These are phyloP conservation scores for Chloroclystis v-ata DNA, from an alignment of 2,888 invertebrate genomes.

Conservation along the genomic window DNA sequence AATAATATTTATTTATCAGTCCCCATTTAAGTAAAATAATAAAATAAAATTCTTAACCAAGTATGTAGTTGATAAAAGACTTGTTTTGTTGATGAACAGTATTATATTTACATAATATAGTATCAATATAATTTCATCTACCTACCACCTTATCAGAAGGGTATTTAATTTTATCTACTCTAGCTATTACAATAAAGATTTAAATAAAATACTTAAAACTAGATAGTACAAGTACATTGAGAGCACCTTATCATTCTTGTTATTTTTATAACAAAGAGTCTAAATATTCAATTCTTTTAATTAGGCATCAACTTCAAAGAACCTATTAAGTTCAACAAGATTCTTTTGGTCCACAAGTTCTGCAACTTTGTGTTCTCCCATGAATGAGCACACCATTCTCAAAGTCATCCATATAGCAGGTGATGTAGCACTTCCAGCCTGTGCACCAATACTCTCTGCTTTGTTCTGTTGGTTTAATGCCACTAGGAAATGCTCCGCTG, in stretches of 20 bases:
- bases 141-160: no score
- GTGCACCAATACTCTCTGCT: constrained; percentile 60
- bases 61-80: no score
- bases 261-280: neutral
- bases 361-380: constrained; percentile 83
- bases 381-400: constrained; percentile 90
- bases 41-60: neutral
- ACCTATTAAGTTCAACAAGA: constrained; percentile 79
- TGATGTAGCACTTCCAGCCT: constrained; percentile 78
- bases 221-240: neutral
- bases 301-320: constrained; percentile 52
- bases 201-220: no score
- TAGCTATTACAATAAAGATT: no score
- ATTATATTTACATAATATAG: no score
- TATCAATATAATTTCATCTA: no score
- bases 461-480: constrained; percentile 94
- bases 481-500: constrained; percentile 95
- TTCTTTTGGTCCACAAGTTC: constrained; percentile 80
- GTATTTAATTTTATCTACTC: no score
- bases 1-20: constrained; percentile 29
- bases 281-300: neutral
- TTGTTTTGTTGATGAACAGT: no score
- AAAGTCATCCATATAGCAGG: constrained; percentile 97
- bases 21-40: constrained; percentile 16
- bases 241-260: neutral